Evolutionary conservation across 2,888 invertebrate species (phyloP).

Genomic region (Sphaeridia pumilis): DNA sequence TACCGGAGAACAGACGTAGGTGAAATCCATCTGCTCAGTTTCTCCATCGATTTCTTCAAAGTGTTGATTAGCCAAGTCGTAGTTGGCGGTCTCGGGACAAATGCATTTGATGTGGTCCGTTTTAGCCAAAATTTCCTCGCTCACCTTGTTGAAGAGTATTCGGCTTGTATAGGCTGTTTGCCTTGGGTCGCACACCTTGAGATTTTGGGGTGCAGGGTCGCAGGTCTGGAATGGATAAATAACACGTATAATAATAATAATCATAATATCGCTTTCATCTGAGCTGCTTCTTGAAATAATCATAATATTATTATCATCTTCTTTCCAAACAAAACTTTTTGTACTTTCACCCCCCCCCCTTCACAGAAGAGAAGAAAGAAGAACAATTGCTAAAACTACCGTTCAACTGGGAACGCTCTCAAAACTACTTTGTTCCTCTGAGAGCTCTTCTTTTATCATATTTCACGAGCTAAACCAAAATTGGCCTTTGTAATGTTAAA

Average conservation of each 20-base stretch:
- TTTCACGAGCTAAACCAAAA: no score
- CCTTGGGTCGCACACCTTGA: conserved; percentile 25
- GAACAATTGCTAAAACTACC: no score
- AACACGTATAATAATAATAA: no score
- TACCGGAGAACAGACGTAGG: conserved; percentile 35
- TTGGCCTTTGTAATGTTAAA: no score
- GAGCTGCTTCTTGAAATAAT: no score
- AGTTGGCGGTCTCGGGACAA: conserved; percentile 35
- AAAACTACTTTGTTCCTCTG: no score
- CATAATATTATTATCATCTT: no score
- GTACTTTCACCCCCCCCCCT: no score
- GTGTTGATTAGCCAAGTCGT: conserved; percentile 30
- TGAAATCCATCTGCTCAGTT: conserved; percentile 31
- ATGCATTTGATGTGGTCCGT: conserved; percentile 33
- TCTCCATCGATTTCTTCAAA: conserved; percentile 33
- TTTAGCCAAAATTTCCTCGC: conserved; percentile 31
- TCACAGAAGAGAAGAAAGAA: no score
- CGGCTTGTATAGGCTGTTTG: conserved; percentile 32
- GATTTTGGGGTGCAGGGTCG: conserved; percentile 15
- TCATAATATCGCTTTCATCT: no score
- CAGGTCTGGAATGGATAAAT: conserved; percentile 12
- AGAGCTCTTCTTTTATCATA: no score
- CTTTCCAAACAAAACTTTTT: neutral
- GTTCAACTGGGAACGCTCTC: no score
- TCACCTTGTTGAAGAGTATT: conserved; percentile 31